Percentiles rank a stretch among this genome's conserved stretches.
Evolutionary conservation across 2,888 invertebrate species (phyloP).

Genomic region (Drosophila kambysellisi): DNA sequence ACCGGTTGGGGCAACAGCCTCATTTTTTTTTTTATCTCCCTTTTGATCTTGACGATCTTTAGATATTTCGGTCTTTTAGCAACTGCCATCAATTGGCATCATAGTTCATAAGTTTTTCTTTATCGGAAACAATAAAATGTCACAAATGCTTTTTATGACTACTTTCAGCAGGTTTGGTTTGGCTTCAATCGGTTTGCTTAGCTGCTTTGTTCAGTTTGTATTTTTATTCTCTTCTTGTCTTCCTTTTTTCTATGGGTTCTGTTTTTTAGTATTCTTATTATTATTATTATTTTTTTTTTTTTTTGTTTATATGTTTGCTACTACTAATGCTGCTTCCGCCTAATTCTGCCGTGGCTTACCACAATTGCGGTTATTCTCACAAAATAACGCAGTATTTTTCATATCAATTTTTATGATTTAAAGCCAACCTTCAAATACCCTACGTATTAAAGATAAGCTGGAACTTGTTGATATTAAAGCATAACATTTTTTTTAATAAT

Average conservation of each 20-base stretch:
- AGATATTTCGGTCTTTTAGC: background rate
- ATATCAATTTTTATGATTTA: background rate
- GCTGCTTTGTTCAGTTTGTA: conserved; percentile 23
- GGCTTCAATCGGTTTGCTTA: conserved; percentile 42
- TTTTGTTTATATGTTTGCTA: conserved; percentile 7
- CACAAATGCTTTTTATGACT: conserved; percentile 30
- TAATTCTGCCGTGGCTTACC: conserved; percentile 56
- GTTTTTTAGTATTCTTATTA: conserved; percentile 3
- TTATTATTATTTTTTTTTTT: background rate
- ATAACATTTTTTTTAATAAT: too few species aligned
- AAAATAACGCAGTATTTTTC: conserved; percentile 7
- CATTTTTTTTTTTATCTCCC: background rate
- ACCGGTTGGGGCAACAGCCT: conserved; percentile 27
- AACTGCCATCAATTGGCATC: conserved; percentile 53
- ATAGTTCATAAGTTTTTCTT: conserved; percentile 43
- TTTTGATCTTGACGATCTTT: conserved; percentile 22
- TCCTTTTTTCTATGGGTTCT: conserved; percentile 35
- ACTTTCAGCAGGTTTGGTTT: conserved; percentile 45
- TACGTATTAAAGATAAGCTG: background rate
- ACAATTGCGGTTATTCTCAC: conserved; percentile 67
- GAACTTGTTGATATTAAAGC: background rate
- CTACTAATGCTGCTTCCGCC: conserved; percentile 58
- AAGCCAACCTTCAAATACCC: conserved; percentile 19
- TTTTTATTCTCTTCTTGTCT: conserved; percentile 4
- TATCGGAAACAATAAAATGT: conserved; percentile 38